A percentile compares a stretch with the other conserved stretches of the same genome.
These are phyloP conservation scores for Popillia japonica DNA, from an alignment of 1,140 invertebrate species.

Conservation along the genomic window DNA sequence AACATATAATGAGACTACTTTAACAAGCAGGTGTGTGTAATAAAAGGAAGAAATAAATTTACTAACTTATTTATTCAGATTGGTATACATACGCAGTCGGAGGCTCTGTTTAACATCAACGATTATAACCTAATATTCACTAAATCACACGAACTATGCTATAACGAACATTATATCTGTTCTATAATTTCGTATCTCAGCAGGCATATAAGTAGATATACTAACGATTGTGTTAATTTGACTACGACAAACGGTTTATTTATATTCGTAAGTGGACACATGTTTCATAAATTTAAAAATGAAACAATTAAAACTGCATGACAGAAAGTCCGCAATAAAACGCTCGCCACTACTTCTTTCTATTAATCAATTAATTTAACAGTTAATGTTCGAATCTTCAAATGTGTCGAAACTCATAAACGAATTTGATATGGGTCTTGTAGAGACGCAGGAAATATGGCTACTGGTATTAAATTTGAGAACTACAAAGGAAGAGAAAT, in stretches of 20 bases:
- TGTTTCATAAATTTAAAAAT: constrained; percentile 20
- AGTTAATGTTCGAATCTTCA: constrained; percentile 10
- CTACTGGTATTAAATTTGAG: constrained; percentile 1
- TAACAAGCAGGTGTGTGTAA: too few relatives aligned
- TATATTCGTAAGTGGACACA: neutral
- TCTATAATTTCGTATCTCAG: too few relatives aligned
- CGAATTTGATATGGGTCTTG: neutral
- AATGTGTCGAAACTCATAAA: constrained; percentile 15
- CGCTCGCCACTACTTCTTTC: neutral
- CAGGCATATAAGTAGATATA: neutral
- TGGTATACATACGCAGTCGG: too few relatives aligned
- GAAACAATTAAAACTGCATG: neutral
- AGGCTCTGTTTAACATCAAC: too few relatives aligned
- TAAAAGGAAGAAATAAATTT: too few relatives aligned
- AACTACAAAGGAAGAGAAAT: neutral
- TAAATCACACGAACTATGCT: too few relatives aligned
- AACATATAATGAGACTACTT: too few relatives aligned
- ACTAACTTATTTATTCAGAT: too few relatives aligned
- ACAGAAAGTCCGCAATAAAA: neutral
- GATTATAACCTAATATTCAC: too few relatives aligned
- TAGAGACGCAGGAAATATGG: neutral
- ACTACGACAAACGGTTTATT: neutral
- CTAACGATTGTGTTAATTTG: neutral
- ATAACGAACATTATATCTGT: too few relatives aligned
- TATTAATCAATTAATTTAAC: constrained; percentile 11